Conservation (phyloP, 2,888 invertebrate species). For the Sisyra nigra region DNA sequence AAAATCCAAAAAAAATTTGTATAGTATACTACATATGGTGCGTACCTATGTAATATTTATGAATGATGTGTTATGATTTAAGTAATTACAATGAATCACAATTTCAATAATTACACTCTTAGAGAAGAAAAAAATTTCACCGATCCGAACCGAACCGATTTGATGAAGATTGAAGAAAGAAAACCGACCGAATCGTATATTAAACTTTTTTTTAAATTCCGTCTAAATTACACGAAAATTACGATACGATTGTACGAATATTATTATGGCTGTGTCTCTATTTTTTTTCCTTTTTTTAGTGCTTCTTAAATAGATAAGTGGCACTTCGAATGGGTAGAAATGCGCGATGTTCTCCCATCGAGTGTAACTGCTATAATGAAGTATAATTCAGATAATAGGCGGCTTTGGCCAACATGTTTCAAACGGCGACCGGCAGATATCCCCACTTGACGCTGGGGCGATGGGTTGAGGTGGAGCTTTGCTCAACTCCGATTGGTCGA, state of each 20-base stretch:
- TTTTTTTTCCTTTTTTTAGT: slow-evolving; percentile 7
- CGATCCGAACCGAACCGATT: too few species aligned
- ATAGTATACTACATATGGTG: neutral
- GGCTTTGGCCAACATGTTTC: slow-evolving; percentile 24
- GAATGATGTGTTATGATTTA: neutral
- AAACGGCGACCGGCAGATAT: slow-evolving; percentile 24
- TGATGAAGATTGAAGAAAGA: too few species aligned
- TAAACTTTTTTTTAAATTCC: slow-evolving; percentile 6
- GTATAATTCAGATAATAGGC: slow-evolving; percentile 33
- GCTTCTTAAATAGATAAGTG: slow-evolving; percentile 6
- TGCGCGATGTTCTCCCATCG: slow-evolving; percentile 29
- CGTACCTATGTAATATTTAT: slow-evolving; percentile 7
- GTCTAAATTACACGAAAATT: slow-evolving; percentile 9
- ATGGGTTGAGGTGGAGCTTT: slow-evolving; percentile 19
- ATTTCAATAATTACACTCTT: slow-evolving; percentile 8
- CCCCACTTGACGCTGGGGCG: slow-evolving; percentile 22
- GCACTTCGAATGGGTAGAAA: slow-evolving; percentile 2
- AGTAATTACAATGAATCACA: slow-evolving; percentile 9
- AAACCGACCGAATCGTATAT: too few species aligned
- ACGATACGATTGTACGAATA: slow-evolving; percentile 1
- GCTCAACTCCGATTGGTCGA: slow-evolving; percentile 18
- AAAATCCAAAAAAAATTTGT: neutral
- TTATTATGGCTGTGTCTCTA: slow-evolving; percentile 1
- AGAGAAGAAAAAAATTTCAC: slow-evolving; percentile 1
- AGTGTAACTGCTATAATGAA: slow-evolving; percentile 33